Conservation (phyloP, 2,888 invertebrate genomes). For the Eretmocerus hayati region DNA sequence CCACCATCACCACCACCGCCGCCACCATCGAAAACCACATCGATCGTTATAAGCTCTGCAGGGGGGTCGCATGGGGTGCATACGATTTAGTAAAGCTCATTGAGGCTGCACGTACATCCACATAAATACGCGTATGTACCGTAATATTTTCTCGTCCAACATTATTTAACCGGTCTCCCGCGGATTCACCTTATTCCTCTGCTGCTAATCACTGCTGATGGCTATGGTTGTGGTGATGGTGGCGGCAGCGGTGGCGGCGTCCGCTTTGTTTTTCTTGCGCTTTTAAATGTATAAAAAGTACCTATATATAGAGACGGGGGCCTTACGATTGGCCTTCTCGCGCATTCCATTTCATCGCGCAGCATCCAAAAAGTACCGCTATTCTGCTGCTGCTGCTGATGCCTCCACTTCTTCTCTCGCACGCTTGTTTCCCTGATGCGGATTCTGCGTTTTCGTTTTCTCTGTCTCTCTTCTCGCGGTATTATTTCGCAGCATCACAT, state of each 20-base stretch:
- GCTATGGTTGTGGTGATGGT: too few species aligned
- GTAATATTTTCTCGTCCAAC: too few species aligned
- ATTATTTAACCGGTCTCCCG: conserved; percentile 10
- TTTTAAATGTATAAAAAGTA: too few species aligned
- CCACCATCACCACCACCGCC: too few species aligned
- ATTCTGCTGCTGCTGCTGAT: conserved; percentile 3
- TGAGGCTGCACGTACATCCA: not conserved
- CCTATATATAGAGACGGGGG: too few species aligned
- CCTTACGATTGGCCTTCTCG: conserved; percentile 2
- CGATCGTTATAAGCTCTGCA: too few species aligned
- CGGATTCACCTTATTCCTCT: too few species aligned
- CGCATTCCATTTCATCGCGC: conserved; percentile 13
- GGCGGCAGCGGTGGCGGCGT: too few species aligned
- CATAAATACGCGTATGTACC: not conserved
- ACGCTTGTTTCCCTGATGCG: conserved; percentile 1
- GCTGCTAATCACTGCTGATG: too few species aligned
- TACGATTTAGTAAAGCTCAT: not conserved
- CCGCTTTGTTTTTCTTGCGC: conserved; percentile 12
- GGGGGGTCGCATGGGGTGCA: too few species aligned
- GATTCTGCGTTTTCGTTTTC: conserved; percentile 1
- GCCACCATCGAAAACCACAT: too few species aligned
- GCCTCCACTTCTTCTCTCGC: not conserved
- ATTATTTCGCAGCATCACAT: not conserved
- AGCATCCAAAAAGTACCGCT: too few species aligned
- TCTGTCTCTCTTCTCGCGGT: conserved; percentile 4